Evolutionary conservation across 2,113 vertebrate genomes (phyloP).

Genomic region (Jacana jacana): DNA sequence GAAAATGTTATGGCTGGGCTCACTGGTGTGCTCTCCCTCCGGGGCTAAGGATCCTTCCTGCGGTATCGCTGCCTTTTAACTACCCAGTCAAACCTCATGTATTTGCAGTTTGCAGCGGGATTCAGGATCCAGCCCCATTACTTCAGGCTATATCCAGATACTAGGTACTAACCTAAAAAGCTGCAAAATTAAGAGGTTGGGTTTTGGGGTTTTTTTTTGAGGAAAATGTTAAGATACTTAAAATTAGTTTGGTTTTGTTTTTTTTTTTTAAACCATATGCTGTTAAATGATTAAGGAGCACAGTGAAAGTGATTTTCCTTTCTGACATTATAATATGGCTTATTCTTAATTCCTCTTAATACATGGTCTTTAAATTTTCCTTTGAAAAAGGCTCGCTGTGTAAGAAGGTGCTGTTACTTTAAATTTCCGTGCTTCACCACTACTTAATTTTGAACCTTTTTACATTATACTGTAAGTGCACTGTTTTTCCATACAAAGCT

Average conservation of each 20-base stretch:
- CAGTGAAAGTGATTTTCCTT: background rate
- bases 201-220: background rate
- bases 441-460: constrained; percentile 53
- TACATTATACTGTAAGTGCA: constrained; percentile 38
- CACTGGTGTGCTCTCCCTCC: background rate
- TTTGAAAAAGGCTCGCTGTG: background rate
- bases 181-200: background rate
- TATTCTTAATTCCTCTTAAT: constrained; percentile 6
- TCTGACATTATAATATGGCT: background rate
- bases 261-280: background rate
- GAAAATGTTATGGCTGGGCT: background rate
- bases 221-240: background rate
- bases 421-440: constrained; percentile 27
- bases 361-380: background rate
- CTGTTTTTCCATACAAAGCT: constrained; percentile 24
- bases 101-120: background rate
- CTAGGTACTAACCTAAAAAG: background rate
- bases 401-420: constrained; percentile 45
- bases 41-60: background rate
- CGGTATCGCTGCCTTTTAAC: background rate
- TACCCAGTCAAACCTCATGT: background rate
- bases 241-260: background rate
- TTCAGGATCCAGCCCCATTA: background rate
- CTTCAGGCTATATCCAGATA: background rate
- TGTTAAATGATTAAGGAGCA: background rate